phyloP scores from a whole-genome alignment of 1,140 invertebrate species.

The Tetranychus urticae region DNA sequence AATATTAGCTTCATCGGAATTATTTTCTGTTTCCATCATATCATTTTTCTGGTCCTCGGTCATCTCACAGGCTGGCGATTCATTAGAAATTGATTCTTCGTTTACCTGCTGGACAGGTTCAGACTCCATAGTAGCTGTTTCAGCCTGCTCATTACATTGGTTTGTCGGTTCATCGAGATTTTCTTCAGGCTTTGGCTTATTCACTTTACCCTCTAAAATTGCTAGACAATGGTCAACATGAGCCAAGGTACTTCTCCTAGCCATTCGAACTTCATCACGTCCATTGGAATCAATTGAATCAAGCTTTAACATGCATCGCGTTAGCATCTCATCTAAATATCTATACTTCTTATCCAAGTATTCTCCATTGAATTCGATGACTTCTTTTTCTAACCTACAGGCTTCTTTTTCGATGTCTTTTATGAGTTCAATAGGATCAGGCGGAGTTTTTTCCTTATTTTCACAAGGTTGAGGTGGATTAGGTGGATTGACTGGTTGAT shows the following conservation, averaged over 20 bases:
- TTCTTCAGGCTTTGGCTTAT: too few relatives aligned
- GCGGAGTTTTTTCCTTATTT: neutral
- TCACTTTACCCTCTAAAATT: slow-evolving; percentile 33
- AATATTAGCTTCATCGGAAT: too few relatives aligned
- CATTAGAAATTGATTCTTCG: too few relatives aligned
- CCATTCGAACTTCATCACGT: slow-evolving; percentile 57
- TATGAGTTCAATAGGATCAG: slow-evolving; percentile 36
- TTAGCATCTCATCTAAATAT: slow-evolving; percentile 85
- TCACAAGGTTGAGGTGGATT: too few relatives aligned
- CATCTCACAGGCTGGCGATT: too few relatives aligned
- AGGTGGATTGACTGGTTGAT: too few relatives aligned
- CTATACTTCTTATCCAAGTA: slow-evolving; percentile 57
- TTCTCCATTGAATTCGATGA: slow-evolving; percentile 46
- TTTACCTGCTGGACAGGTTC: too few relatives aligned
- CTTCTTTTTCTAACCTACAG: slow-evolving; percentile 44
- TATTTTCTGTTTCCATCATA: too few relatives aligned
- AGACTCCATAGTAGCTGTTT: too few relatives aligned
- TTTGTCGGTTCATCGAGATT: too few relatives aligned
- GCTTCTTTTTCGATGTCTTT: slow-evolving; percentile 54
- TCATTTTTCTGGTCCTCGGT: too few relatives aligned
- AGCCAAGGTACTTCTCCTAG: slow-evolving; percentile 61
- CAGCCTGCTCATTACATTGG: too few relatives aligned
- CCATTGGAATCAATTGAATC: slow-evolving; percentile 78
- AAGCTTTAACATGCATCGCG: slow-evolving; percentile 61
- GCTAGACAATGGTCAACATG: slow-evolving; percentile 62